Evolutionary conservation across 2,797 vertebrate genomes (phyloP).

Genomic region (Garrulus glandarius): DNA sequence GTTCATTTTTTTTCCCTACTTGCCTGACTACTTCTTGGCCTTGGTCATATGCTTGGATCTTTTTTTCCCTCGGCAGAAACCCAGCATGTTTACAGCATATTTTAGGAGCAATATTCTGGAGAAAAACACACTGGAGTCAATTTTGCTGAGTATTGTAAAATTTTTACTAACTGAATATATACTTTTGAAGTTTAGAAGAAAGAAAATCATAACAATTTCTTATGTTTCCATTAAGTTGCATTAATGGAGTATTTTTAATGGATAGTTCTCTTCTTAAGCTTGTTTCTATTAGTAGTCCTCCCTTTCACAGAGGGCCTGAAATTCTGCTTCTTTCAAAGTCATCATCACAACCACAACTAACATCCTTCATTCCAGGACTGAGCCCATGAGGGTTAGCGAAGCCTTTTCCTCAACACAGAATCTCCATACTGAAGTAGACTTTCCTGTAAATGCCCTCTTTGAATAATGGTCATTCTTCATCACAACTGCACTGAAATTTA

Average conservation of each 20-base stretch:
- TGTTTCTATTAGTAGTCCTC: background rate
- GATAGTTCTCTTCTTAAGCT: background rate
- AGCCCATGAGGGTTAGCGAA: background rate
- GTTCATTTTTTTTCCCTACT: background rate
- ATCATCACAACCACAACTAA: background rate
- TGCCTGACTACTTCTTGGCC: background rate
- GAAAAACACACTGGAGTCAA: background rate
- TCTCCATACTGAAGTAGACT: background rate
- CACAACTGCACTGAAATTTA: background rate
- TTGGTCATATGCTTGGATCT: background rate
- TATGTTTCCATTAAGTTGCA: background rate
- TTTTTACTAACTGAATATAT: background rate
- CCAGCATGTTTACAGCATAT: background rate
- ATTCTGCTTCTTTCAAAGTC: background rate
- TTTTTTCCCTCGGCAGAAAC: background rate
- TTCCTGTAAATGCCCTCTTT: background rate
- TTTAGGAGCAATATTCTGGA: background rate
- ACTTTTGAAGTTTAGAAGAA: background rate
- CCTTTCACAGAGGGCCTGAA: background rate
- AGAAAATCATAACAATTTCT: background rate
- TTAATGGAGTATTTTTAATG: background rate
- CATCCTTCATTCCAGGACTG: background rate
- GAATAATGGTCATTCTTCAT: background rate
- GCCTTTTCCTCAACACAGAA: background rate
- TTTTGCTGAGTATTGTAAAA: background rate